phyloP scores from a whole-genome alignment of 2,113 vertebrate genomes.

The Xenopus borealis region DNA sequence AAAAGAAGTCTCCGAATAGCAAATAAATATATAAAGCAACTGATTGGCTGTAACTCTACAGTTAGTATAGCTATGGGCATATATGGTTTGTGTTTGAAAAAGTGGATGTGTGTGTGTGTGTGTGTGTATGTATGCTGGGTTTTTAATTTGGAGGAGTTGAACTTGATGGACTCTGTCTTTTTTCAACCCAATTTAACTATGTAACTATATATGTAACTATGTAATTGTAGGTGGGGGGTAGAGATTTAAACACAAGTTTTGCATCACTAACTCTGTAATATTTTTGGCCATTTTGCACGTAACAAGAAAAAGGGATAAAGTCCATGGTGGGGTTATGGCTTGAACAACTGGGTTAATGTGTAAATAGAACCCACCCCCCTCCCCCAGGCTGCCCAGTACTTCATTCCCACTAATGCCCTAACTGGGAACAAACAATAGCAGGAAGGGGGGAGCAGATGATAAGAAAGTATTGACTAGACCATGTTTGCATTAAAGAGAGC shows the following conservation, averaged over 20 bases:
- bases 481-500: background rate
- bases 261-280: background rate
- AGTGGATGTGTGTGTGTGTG: too few species aligned
- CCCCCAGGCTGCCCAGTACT: background rate
- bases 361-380: constrained; percentile 3
- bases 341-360: constrained; percentile 11
- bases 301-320: constrained; percentile 11
- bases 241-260: background rate
- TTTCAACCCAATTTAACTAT: too few species aligned
- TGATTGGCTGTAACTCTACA: too few species aligned
- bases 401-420: background rate
- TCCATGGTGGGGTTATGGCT: constrained; percentile 4
- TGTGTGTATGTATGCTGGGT: too few species aligned
- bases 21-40: too few species aligned
- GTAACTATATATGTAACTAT: too few species aligned
- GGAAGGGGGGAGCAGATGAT: constrained; percentile 5
- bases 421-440: background rate
- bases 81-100: too few species aligned
- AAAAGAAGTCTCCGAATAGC: too few species aligned
- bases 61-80: too few species aligned
- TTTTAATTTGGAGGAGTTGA: too few species aligned
- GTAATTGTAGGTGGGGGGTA: too few species aligned
- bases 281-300: background rate
- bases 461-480: constrained; percentile 22
- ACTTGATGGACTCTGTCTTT: too few species aligned